Evolutionary conservation across 2,113 vertebrate genomes (phyloP).

Genomic region (Mirounga angustirostris): DNA sequence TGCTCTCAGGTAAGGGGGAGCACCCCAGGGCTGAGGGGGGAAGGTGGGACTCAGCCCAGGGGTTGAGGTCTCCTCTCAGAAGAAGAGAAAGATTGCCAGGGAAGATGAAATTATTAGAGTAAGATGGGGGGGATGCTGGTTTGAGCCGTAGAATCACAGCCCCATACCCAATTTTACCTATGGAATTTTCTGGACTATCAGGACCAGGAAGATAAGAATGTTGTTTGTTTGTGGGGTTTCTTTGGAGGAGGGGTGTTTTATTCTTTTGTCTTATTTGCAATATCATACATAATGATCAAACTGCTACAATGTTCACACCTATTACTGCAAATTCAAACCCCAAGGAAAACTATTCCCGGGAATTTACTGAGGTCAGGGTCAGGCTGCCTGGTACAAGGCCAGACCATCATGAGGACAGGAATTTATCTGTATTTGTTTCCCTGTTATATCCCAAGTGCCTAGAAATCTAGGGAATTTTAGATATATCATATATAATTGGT

Average conservation of each 20-base stretch:
- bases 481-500: neutral
- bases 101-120: neutral
- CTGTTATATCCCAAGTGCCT: neutral
- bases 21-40: neutral
- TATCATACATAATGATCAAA: constrained; percentile 90
- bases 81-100: neutral
- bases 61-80: neutral
- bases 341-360: neutral
- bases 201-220: neutral
- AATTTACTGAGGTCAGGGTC: constrained; percentile 84
- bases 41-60: neutral
- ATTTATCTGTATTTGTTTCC: neutral
- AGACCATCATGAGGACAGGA: constrained; percentile 69
- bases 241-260: neutral
- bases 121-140: no score
- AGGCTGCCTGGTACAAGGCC: constrained; percentile 81
- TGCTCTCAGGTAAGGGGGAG: constrained; percentile 69
- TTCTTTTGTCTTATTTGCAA: constrained; percentile 83
- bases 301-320: constrained; percentile 88
- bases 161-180: neutral
- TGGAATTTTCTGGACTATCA: constrained; percentile 39
- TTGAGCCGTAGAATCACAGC: neutral
- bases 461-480: neutral
- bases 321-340: constrained; percentile 83
- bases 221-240: neutral